A percentile compares a stretch with the other conserved stretches of the same genome.
Conservation (phyloP, 2,888 invertebrate genomes). For the Chymomyza fuscimana region DNA sequence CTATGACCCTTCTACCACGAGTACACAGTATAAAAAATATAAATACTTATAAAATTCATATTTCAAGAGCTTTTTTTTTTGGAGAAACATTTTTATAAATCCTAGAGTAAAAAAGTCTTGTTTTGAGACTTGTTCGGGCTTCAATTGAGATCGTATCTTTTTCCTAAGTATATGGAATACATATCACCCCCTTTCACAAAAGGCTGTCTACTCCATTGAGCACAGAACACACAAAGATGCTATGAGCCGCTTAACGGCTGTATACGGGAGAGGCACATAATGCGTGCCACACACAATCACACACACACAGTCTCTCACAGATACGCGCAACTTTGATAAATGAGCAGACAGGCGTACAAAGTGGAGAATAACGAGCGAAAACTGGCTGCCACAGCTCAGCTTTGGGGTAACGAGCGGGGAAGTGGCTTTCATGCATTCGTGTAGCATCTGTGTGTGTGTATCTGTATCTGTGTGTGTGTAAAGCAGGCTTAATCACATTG, state of each 20-base stretch:
- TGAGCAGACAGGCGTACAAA: constrained; percentile 73
- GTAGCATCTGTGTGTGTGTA: constrained; percentile 21
- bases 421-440: background rate
- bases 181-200: constrained; percentile 4
- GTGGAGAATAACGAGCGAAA: constrained; percentile 73
- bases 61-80: too few relatives aligned
- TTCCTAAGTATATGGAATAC: too few relatives aligned
- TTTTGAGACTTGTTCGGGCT: too few relatives aligned
- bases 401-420: constrained; percentile 13
- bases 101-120: too few relatives aligned
- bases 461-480: constrained; percentile 38
- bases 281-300: constrained; percentile 7
- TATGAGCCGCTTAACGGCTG: constrained; percentile 69
- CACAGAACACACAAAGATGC: constrained; percentile 33
- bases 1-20: too few relatives aligned
- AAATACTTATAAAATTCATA: too few relatives aligned
- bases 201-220: background rate
- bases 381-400: constrained; percentile 37
- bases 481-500: constrained; percentile 77
- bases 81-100: too few relatives aligned
- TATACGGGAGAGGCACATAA: constrained; percentile 24
- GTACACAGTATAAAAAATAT: too few relatives aligned
- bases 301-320: constrained; percentile 28
- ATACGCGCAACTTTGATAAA: constrained; percentile 73
- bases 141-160: too few relatives aligned